Percentiles rank a stretch among this genome's conserved stretches.
These are phyloP conservation scores for Nannoperca obscura DNA, from an alignment of 2,797 vertebrate species.

Conservation along the genomic window DNA sequence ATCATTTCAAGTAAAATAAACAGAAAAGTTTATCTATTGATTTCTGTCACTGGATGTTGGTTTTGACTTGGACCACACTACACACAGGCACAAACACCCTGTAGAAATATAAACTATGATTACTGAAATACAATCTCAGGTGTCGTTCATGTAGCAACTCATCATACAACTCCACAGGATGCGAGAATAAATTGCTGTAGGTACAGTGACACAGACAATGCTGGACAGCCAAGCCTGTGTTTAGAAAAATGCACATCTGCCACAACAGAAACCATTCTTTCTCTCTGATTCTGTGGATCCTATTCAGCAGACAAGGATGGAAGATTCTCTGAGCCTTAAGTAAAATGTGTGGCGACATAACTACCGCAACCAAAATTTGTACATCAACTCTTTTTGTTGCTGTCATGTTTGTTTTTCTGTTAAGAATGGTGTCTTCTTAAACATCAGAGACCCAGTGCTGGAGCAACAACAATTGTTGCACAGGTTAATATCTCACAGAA, in stretches of 20 bases:
- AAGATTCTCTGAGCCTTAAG: constrained; percentile 27
- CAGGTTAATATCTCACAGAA: neutral
- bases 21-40: constrained; percentile 18
- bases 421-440: neutral
- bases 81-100: neutral
- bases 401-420: constrained; percentile 30
- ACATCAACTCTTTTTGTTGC: constrained; percentile 31
- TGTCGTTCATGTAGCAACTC: constrained; percentile 52
- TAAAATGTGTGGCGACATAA: constrained; percentile 26
- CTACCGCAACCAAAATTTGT: constrained; percentile 15
- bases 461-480: neutral
- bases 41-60: constrained; percentile 17
- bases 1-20: neutral
- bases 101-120: constrained; percentile 21
- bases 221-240: constrained; percentile 41
- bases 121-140: constrained; percentile 43
- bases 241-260: constrained; percentile 57
- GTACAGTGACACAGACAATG: constrained; percentile 44
- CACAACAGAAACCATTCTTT: constrained; percentile 47
- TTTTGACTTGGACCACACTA: constrained; percentile 29
- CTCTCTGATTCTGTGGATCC: constrained; percentile 30
- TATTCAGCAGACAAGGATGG: constrained; percentile 50
- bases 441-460: neutral
- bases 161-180: constrained; percentile 37
- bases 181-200: constrained; percentile 60